A percentile compares a stretch with the other conserved stretches of the same genome.
Evolutionary conservation across 1,140 invertebrate genomes (phyloP).

Genomic region (Stegodyphus mimosarum): DNA sequence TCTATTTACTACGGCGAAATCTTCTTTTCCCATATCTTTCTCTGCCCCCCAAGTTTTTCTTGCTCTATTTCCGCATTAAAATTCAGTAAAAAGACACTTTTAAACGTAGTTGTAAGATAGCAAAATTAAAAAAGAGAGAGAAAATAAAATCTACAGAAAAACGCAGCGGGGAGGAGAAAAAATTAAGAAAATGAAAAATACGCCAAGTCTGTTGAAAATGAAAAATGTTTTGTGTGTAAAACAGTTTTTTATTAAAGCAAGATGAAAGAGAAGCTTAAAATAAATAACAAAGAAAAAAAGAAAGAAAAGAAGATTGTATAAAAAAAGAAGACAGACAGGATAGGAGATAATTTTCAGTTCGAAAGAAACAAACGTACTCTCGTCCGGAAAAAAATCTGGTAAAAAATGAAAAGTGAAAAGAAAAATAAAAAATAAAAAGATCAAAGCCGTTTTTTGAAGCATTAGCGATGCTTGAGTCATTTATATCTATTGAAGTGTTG

Average conservation of each 20-base stretch:
- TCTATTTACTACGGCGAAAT: slow-evolving; percentile 51
- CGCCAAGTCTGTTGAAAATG: slow-evolving; percentile 56
- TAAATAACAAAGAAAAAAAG: slow-evolving; percentile 55
- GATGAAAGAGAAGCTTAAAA: slow-evolving; percentile 59
- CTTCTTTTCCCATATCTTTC: slow-evolving; percentile 19
- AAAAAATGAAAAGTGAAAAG: slow-evolving; percentile 6
- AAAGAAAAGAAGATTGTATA: slow-evolving; percentile 26
- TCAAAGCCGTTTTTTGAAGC: slow-evolving; percentile 60
- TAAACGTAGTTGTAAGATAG: slow-evolving; percentile 56
- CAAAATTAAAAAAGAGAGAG: slow-evolving; percentile 43
- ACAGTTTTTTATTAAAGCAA: slow-evolving; percentile 61
- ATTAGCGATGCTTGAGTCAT: slow-evolving; percentile 59
- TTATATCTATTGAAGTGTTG: slow-evolving; percentile 61
- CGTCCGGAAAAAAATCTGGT: slow-evolving; percentile 7
- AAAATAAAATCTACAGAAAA: slow-evolving; percentile 19
- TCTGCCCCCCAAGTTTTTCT: slow-evolving; percentile 34
- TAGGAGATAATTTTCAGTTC: slow-evolving; percentile 57
- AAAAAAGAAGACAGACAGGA: slow-evolving; percentile 37
- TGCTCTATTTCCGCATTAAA: slow-evolving; percentile 57
- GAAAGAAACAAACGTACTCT: slow-evolving; percentile 56
- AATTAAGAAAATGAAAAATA: slow-evolving; percentile 54
- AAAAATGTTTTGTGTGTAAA: slow-evolving; percentile 61
- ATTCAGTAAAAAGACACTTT: slow-evolving; percentile 54
- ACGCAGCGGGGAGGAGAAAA: slow-evolving; percentile 8
- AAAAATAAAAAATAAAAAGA: slow-evolving; percentile 31